Conservation (phyloP, 2,797 vertebrate genomes). For the Thaleichthys pacificus region DNA sequence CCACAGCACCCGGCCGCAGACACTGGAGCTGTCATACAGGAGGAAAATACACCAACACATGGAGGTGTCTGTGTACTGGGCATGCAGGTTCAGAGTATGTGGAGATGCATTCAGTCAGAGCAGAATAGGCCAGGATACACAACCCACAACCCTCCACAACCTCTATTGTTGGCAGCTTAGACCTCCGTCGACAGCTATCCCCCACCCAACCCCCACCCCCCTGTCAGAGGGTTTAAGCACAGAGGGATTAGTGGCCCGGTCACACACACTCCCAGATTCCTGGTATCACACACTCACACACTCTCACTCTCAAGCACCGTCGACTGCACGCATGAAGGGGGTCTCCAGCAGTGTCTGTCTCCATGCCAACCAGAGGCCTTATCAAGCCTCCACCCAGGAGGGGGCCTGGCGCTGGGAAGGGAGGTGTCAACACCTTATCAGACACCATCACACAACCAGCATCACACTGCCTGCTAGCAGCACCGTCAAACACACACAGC, state of each 20-base stretch:
- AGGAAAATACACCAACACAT: slow-evolving; percentile 34
- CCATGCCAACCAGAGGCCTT: slow-evolving; percentile 52
- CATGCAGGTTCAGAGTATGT: background rate
- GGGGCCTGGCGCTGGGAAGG: slow-evolving; percentile 34
- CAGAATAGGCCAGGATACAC: no score
- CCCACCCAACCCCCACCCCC: slow-evolving; percentile 38
- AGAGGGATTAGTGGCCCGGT: slow-evolving; percentile 58
- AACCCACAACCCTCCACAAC: background rate
- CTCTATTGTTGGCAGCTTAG: background rate
- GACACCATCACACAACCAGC: slow-evolving; percentile 27
- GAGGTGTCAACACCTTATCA: slow-evolving; percentile 56
- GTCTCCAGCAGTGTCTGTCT: slow-evolving; percentile 55
- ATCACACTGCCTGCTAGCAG: background rate
- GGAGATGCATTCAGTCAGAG: no score
- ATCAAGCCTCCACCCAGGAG: slow-evolving; percentile 44
- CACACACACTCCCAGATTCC: slow-evolving; percentile 36
- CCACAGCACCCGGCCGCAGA: slow-evolving; percentile 47
- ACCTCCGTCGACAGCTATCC: background rate
- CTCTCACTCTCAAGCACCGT: slow-evolving; percentile 21
- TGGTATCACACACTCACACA: slow-evolving; percentile 23
- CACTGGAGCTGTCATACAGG: slow-evolving; percentile 45
- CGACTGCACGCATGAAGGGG: slow-evolving; percentile 46
- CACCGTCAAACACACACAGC: background rate
- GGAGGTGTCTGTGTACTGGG: slow-evolving; percentile 5
- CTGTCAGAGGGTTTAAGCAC: slow-evolving; percentile 40